These are phyloP conservation scores for Phyllotreta cruciferae DNA, from an alignment of 2,888 invertebrate species.

Conservation along the genomic window DNA sequence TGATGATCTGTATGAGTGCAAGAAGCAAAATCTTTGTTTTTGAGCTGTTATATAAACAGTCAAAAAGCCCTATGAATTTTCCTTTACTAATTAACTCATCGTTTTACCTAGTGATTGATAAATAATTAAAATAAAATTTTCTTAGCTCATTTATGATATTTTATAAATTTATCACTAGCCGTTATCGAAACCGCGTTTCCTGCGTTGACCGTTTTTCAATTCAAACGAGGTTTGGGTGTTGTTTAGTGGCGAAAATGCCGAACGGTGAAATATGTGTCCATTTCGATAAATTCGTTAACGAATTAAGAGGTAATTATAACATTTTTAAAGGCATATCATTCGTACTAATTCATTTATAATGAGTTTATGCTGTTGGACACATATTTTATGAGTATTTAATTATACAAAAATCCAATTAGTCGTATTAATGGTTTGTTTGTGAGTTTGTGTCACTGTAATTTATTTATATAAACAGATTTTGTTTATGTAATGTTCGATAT, in stretches of 20 bases:
- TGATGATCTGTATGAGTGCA: too few relatives aligned
- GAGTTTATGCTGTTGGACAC: slow-evolving; percentile 3
- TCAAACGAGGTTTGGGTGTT: background rate
- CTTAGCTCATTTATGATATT: slow-evolving; percentile 3
- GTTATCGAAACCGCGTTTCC: slow-evolving; percentile 23
- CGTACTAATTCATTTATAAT: slow-evolving; percentile 2
- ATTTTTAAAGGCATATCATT: too few relatives aligned
- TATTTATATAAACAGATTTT: background rate
- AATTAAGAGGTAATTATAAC: slow-evolving; percentile 63
- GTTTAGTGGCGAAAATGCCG: slow-evolving; percentile 53
- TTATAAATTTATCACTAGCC: slow-evolving; percentile 12
- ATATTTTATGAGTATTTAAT: slow-evolving; percentile 1
- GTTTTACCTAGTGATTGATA: slow-evolving; percentile 4
- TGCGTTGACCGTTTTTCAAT: slow-evolving; percentile 13
- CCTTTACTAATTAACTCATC: background rate
- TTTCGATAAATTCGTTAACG: slow-evolving; percentile 66
- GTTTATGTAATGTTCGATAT: background rate
- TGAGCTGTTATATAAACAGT: too few relatives aligned
- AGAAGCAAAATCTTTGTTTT: too few relatives aligned
- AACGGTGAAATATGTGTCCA: background rate
- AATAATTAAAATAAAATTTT: slow-evolving; percentile 3
- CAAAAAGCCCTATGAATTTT: background rate
- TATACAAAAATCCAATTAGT: too few relatives aligned
- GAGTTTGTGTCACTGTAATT: background rate
- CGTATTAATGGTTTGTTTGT: too few relatives aligned